phyloP scores from a whole-genome alignment of 1,140 invertebrate genomes.

The Sycobia sp. region DNA sequence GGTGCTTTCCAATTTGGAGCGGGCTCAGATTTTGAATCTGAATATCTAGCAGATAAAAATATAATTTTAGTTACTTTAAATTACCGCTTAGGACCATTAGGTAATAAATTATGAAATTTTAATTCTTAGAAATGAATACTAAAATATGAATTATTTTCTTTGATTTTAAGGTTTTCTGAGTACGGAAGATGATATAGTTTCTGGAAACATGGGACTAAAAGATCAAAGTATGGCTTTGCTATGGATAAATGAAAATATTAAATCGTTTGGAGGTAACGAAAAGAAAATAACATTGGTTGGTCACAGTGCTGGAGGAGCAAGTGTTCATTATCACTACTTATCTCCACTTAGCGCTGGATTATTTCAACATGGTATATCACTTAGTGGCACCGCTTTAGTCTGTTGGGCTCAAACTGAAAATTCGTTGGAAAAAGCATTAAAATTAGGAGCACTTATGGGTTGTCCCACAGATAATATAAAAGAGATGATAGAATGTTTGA shows the following conservation, averaged over 20 bases:
- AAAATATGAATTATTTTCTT: not conserved
- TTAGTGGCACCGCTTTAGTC: conserved; percentile 76
- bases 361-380: conserved; percentile 70
- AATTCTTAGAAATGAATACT: not conserved
- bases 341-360: conserved; percentile 53
- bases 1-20: conserved; percentile 49
- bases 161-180: conserved; percentile 61
- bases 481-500: conserved; percentile 76
- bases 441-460: conserved; percentile 70
- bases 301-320: conserved; percentile 62
- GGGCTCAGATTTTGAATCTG: conserved; percentile 50
- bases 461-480: conserved; percentile 66
- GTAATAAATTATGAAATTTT: conserved; percentile 37
- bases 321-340: conserved; percentile 68
- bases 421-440: conserved; percentile 69
- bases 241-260: conserved; percentile 67
- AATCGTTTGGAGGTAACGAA: conserved; percentile 62
- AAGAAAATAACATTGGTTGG: conserved; percentile 61
- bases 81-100: conserved; percentile 65
- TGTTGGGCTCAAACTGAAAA: conserved; percentile 74
- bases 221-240: conserved; percentile 67
- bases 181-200: conserved; percentile 61
- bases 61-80: conserved; percentile 67
- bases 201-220: conserved; percentile 68
- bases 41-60: conserved; percentile 65